Percentiles rank a stretch among this genome's conserved stretches.
These are phyloP conservation scores for Idaea aversata DNA, from an alignment of 2,888 invertebrate genomes.

Conservation along the genomic window DNA sequence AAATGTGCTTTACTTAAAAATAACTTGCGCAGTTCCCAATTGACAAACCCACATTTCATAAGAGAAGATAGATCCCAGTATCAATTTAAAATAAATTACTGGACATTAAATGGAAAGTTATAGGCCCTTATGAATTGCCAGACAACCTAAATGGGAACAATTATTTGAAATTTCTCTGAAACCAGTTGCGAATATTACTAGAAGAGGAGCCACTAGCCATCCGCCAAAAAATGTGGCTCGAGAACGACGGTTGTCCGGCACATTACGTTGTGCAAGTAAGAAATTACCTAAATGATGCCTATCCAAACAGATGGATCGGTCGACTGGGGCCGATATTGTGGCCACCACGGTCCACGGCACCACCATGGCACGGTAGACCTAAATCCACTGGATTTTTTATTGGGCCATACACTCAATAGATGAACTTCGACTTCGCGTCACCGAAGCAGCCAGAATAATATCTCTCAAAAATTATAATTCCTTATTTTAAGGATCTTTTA, in stretches of 20 bases:
- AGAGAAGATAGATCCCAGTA: slow-evolving; percentile 27
- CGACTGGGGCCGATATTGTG: no score
- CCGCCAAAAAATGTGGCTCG: no score
- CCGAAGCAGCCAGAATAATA: no score
- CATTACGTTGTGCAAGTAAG: no score
- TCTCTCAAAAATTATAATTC: no score
- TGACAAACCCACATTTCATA: slow-evolving; percentile 19
- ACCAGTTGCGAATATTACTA: neutral
- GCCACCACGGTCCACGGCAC: slow-evolving; percentile 1
- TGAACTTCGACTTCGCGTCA: no score
- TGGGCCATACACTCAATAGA: neutral
- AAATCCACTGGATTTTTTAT: slow-evolving; percentile 1
- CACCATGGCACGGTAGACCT: slow-evolving; percentile 3
- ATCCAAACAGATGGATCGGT: no score
- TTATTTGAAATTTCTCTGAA: slow-evolving; percentile 14
- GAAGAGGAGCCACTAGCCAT: no score
- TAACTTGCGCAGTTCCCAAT: slow-evolving; percentile 23
- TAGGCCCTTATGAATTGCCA: slow-evolving; percentile 20
- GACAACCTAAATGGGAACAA: slow-evolving; percentile 12
- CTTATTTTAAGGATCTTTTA: neutral
- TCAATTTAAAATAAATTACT: slow-evolving; percentile 28
- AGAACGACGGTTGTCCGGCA: no score
- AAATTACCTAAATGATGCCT: no score
- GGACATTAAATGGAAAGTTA: slow-evolving; percentile 24
- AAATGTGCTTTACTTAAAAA: no score